Conservation (phyloP, 2,888 invertebrate genomes). For the Holacanthella duospinosa region DNA sequence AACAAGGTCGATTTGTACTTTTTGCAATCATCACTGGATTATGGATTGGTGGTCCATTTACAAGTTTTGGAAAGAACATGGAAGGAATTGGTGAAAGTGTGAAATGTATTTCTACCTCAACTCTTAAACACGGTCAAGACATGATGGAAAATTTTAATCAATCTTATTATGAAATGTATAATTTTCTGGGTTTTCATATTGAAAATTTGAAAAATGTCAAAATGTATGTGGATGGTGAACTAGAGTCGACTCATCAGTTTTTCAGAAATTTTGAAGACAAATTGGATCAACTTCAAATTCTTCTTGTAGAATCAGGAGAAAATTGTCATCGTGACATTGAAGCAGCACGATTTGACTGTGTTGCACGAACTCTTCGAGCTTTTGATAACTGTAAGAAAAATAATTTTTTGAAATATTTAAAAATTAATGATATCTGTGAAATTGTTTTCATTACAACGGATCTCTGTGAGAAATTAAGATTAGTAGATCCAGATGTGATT, state of each 20-base stretch:
- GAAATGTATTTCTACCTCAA: background rate
- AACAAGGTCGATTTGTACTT: background rate
- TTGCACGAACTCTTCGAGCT: background rate
- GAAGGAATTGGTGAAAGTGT: background rate
- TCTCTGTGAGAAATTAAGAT: no score
- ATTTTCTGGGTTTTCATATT: background rate
- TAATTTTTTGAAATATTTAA: background rate
- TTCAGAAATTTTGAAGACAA: background rate
- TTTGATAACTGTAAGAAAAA: background rate
- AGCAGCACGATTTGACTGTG: background rate
- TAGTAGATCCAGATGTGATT: background rate
- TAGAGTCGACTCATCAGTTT: background rate
- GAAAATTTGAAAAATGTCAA: background rate
- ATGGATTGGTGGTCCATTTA: background rate
- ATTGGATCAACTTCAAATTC: background rate
- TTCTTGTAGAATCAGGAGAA: background rate
- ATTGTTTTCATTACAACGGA: background rate
- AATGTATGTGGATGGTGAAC: background rate
- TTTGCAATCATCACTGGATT: background rate
- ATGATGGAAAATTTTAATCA: background rate
- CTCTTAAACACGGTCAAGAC: background rate
- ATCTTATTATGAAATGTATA: background rate
- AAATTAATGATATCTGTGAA: background rate
- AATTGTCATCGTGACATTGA: background rate
- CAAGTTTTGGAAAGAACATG: background rate